Evolutionary conservation across 2,113 vertebrate species (phyloP).

Genomic region (Chrysochloris asiatica): DNA sequence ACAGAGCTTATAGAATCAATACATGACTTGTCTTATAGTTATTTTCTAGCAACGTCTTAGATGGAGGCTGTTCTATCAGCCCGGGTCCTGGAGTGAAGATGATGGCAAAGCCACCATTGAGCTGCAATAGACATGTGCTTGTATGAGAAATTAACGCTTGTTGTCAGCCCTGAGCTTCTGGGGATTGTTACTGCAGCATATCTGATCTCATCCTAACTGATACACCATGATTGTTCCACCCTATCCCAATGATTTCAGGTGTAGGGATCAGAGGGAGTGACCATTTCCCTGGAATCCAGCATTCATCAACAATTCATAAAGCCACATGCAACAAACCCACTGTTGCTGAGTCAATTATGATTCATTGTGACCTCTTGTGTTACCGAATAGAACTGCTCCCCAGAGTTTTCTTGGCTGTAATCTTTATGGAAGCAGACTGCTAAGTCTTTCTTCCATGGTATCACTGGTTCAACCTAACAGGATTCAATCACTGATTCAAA

Average conservation of each 20-base stretch:
- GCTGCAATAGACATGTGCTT: fast-evolving
- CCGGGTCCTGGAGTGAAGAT: not conserved
- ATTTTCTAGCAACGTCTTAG: not conserved
- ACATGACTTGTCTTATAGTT: no score
- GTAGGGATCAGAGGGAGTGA: not conserved
- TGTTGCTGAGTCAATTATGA: not conserved
- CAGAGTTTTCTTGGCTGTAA: not conserved
- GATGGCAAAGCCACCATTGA: not conserved
- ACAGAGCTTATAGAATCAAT: not conserved
- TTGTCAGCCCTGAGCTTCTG: not conserved
- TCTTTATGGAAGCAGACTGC: not conserved
- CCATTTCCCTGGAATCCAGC: not conserved
- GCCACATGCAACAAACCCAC: not conserved
- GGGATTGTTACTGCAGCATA: not conserved
- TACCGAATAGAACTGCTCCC: not conserved
- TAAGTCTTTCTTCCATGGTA: not conserved
- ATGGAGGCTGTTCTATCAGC: not conserved
- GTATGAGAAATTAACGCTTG: not conserved
- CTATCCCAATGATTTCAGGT: not conserved
- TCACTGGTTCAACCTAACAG: no score
- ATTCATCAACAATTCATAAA: not conserved
- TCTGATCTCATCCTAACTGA: not conserved
- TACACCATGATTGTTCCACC: not conserved
- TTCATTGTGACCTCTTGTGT: not conserved
- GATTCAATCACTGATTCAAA: not conserved